Percentiles rank a stretch among this genome's conserved stretches.
Evolutionary conservation across 2,888 invertebrate species (phyloP).

Genomic region (Spilosoma lubricipeda): DNA sequence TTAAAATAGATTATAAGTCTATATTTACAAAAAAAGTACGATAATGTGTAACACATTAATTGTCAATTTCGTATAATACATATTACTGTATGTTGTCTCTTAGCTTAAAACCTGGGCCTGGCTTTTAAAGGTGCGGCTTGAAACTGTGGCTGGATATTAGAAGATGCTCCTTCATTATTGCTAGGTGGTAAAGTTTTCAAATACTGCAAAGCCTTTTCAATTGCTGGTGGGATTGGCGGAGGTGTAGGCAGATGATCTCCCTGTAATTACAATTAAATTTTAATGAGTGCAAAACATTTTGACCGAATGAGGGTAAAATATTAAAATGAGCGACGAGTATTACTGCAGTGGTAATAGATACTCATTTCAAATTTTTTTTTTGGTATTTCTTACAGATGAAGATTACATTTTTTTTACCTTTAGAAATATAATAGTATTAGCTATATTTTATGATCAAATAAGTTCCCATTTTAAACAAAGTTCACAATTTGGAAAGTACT

Average conservation of each 20-base stretch:
- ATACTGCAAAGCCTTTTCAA: conserved; percentile 89
- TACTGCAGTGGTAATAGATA: no score
- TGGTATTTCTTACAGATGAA: no score
- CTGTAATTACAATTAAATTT: conserved; percentile 55
- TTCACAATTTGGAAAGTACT: no score
- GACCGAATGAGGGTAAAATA: not conserved
- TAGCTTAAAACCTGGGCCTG: conserved; percentile 63
- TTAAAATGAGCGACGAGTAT: no score
- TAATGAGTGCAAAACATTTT: not conserved
- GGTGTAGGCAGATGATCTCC: conserved; percentile 93
- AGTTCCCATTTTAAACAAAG: not conserved
- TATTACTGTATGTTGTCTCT: conserved; percentile 17
- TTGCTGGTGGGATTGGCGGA: conserved; percentile 92
- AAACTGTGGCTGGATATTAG: conserved; percentile 71
- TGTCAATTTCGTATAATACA: conserved; percentile 31
- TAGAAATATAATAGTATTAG: not conserved
- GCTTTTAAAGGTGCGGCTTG: conserved; percentile 66
- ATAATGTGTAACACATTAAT: conserved; percentile 25
- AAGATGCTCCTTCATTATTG: conserved; percentile 65
- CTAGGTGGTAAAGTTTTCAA: conserved; percentile 85
- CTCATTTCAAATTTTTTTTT: no score
- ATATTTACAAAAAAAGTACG: conserved; percentile 46
- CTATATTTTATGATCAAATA: not conserved
- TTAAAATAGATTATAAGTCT: conserved; percentile 27
- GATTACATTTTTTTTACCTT: not conserved